Conservation (phyloP, 2,113 vertebrate genomes). For the chimpanzee (Pan troglodytes) region NHGRI_mPanTro3-v2.1_pri NC_072411.2:107485501-107486000, state of each 20-base stretch:
- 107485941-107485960: background rate
- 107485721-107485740: background rate
- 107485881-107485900: background rate
- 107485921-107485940: background rate
- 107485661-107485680: conserved; percentile 40
- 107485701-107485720: conserved; percentile 35
- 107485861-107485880: background rate
- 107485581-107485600: background rate
- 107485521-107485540: conserved; percentile 34
- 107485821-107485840: background rate
- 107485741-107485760: background rate
- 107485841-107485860: background rate
- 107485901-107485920: background rate
- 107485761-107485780: background rate
- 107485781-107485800: background rate
- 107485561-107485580: background rate
- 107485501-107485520: background rate
- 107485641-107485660: conserved; percentile 12
- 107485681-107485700: background rate
- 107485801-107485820: background rate
- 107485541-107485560: background rate
- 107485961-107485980: conserved; percentile 31
- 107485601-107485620: conserved; percentile 14
- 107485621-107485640: background rate
- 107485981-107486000: conserved; percentile 40